Evolutionary conservation across 2,888 invertebrate species (phyloP).

Genomic region (Pemphredon lugubris): DNA sequence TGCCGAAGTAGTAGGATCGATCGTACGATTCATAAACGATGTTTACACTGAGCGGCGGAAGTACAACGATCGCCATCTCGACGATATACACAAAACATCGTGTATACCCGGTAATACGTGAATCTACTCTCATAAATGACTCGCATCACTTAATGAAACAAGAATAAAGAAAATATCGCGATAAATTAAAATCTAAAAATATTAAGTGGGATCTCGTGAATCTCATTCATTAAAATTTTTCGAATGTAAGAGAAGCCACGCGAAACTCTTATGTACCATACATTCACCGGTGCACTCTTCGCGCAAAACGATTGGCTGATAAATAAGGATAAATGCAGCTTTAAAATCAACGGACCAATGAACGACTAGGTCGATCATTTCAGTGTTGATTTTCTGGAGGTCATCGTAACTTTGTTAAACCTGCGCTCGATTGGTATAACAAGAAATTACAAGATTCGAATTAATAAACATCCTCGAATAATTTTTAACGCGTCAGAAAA

Average conservation of each 20-base stretch:
- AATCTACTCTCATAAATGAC: neutral
- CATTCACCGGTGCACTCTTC: constrained; percentile 10
- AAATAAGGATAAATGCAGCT: constrained; percentile 14
- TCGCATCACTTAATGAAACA: neutral
- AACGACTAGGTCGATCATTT: constrained; percentile 8
- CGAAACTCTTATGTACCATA: no score
- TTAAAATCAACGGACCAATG: constrained; percentile 23
- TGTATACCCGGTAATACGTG: neutral
- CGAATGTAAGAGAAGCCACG: constrained; percentile 13
- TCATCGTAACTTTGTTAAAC: neutral
- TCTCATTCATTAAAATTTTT: neutral
- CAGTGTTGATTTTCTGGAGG: constrained; percentile 7
- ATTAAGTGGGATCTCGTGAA: neutral
- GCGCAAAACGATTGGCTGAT: constrained; percentile 21
- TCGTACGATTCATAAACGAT: constrained; percentile 13
- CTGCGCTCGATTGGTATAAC: neutral
- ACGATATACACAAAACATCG: neutral
- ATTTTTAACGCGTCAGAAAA: neutral
- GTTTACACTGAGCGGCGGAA: constrained; percentile 45
- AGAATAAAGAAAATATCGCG: neutral
- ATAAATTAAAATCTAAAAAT: neutral
- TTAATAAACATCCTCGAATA: constrained; percentile 2
- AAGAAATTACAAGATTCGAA: constrained; percentile 5
- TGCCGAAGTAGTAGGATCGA: constrained; percentile 19
- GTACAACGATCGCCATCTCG: constrained; percentile 24